Base-by-base conservation (phyloP, 2,113 vertebrate species). In the Perccottus glenii region DNA sequence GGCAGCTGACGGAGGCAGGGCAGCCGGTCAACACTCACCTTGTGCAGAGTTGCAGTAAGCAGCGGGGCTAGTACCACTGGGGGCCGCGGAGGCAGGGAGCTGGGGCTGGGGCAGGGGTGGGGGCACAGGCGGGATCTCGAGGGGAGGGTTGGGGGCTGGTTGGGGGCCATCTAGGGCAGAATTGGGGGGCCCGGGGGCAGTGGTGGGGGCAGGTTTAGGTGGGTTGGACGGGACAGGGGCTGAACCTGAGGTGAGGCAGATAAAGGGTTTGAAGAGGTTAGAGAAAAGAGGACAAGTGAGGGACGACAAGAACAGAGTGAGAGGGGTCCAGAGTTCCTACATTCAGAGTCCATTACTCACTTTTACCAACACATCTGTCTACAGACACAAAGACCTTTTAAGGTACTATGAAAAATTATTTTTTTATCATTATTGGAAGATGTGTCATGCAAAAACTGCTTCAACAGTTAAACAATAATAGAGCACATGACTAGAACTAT, bases 101-200 rank as follows among this genome's bases (percentile, higher is more conserved):
- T 96, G 94, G 94, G 95, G 96, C 91, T 95, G 86, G 91, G 94
- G 95, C 81, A 96, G 94, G 85, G 95, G 95, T 79, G 96, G 94
- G 85, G 95, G 95, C 80, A 96, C 94, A 85, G 96, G 93, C 81
- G 94, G 95, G 88, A 91, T 91, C 85, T 95, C 96, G 90, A 94
- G 88, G 43, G 88, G 81, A 57, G 90, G 73, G 46, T 77, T 89
- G 5, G 82, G 82, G 80, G 71, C 77, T 58, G 73, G 90, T 52
- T 76, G 83, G 81, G 88, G 94, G 90, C 91, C 93, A 49, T 83
- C 88, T 51, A 74, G 79, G 66, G 89, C 80, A 5, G 86, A 78
- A 19, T 92, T 88, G 80, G 81, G 73, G 0, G 94, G 89, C 81
- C 93, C 84, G 0, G 90, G 89, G 58, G 85, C 86, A 27, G 90